phyloP scores from a whole-genome alignment of 2,888 invertebrate species.

The Tubulanus polymorphus region DNA sequence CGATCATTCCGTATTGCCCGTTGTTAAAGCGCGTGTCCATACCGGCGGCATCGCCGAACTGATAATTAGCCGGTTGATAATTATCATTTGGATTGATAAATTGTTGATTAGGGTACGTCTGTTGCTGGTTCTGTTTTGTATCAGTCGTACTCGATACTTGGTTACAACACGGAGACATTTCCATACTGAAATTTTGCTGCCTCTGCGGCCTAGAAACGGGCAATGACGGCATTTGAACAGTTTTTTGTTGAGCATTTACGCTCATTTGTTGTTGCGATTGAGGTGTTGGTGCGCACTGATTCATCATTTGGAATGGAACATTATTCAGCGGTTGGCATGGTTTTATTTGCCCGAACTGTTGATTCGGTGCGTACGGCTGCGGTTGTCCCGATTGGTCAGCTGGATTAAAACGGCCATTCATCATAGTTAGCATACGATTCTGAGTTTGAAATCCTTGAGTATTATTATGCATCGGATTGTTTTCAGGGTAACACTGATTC shows the following conservation, averaged over 20 bases:
- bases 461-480: too few species aligned
- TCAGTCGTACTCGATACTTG: conserved; percentile 53
- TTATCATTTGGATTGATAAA: too few species aligned
- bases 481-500: background rate
- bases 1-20: background rate
- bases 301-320: background rate
- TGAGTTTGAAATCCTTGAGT: too few species aligned
- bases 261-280: background rate
- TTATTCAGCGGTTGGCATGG: background rate
- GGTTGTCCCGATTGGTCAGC: background rate
- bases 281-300: background rate
- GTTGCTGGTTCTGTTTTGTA: conserved; percentile 10
- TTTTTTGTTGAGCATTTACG: background rate
- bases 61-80: background rate
- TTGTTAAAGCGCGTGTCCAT: background rate
- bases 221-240: background rate
- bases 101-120: background rate
- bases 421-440: background rate
- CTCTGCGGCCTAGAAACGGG: conserved; percentile 1
- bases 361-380: too few species aligned
- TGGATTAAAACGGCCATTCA: background rate
- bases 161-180: conserved; percentile 48
- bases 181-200: conserved; percentile 27
- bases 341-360: too few species aligned
- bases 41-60: too few species aligned